Conservation (phyloP, 2,888 invertebrate species). For the Meandrusa payeni region DNA sequence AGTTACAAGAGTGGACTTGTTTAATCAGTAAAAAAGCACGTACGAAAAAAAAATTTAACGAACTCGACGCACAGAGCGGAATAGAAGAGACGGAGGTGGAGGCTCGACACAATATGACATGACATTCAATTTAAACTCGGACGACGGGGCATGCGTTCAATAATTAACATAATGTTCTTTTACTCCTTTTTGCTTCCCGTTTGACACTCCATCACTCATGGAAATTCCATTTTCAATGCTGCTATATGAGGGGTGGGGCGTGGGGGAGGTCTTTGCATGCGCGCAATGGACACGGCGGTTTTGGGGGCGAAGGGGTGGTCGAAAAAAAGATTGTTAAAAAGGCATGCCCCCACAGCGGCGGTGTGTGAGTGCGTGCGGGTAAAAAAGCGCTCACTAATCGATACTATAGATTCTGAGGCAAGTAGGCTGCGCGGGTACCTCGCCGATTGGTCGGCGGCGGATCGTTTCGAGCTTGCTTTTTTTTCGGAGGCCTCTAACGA, state of each 20-base stretch:
- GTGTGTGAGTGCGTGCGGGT: conserved; percentile 77
- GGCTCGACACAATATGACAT: conserved; percentile 55
- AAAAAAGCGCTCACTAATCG: conserved; percentile 78
- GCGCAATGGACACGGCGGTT: conserved; percentile 78
- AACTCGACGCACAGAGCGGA: conserved; percentile 19
- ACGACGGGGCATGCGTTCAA: conserved; percentile 67
- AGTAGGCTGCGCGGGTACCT: conserved; percentile 69
- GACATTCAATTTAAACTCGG: conserved; percentile 79
- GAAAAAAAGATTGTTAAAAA: conserved; percentile 81
- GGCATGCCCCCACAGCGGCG: conserved; percentile 69
- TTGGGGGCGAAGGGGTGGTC: conserved; percentile 67
- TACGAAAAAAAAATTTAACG: conserved; percentile 18
- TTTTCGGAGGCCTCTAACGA: conserved; percentile 66
- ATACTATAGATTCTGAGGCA: conserved; percentile 80
- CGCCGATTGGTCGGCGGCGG: conserved; percentile 58
- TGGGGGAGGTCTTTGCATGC: conserved; percentile 78
- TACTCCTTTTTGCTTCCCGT: conserved; percentile 79
- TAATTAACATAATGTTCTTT: conserved; percentile 81
- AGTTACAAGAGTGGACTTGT: conserved; percentile 20
- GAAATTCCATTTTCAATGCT: conserved; percentile 81
- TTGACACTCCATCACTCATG: conserved; percentile 82
- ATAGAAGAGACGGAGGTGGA: conserved; percentile 35
- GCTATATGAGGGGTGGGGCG: conserved; percentile 65
- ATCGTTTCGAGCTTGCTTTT: conserved; percentile 54
- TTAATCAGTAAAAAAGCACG: conserved; percentile 27